Base-by-base conservation (phyloP, 2,888 invertebrate species). In the Himalopsyche tibetana region DNA sequence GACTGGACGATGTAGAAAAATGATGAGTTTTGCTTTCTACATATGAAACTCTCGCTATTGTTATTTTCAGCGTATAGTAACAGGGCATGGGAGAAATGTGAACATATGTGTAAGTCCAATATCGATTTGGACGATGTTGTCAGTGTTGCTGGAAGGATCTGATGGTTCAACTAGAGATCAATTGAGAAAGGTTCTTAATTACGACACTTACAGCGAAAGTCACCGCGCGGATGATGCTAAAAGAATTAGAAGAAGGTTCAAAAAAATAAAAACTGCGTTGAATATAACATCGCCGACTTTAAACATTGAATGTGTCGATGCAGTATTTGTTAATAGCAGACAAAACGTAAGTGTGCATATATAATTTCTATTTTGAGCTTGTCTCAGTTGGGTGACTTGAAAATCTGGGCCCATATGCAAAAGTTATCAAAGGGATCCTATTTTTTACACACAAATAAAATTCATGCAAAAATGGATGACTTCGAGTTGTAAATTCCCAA, bases 41-140 rank as follows among this genome's bases (percentile, higher is more conserved):
- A 45, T 45, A 45, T 51, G 0, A 51, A 51, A 15, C 51, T 3
- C 51, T 51, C 51, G 51, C 51, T 15, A 51, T 51, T 51, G 12
- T 63, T 19, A 63, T 63, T 63, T 63, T 19, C 19, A 63, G 63
- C 63, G 28, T 19, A 28, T 19, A n/a, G 19, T 19, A 5, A 11
- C 63, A 63, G 28, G 9, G 9, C 63, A 63, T 19, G 63, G 63
- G 6, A 15, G 63, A 19, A 63, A 63, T 15, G 4, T 19, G 28
- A 63, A 63, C 63, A n/a, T 63, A 5, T 63, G 63, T 28, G 5
- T 63, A 63, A 63, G 63, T 63, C 63, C 63, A 63, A 63, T 63
- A 63, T n/a, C 63, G 28, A 28, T 63, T 19, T 63, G 63, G 63
- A 63, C n/a, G 15, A 19, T 28, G 63, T 15, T 63, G 8, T 63